Base-by-base conservation (phyloP, 2,888 invertebrate species). In the Microdon myrmicae region DNA sequence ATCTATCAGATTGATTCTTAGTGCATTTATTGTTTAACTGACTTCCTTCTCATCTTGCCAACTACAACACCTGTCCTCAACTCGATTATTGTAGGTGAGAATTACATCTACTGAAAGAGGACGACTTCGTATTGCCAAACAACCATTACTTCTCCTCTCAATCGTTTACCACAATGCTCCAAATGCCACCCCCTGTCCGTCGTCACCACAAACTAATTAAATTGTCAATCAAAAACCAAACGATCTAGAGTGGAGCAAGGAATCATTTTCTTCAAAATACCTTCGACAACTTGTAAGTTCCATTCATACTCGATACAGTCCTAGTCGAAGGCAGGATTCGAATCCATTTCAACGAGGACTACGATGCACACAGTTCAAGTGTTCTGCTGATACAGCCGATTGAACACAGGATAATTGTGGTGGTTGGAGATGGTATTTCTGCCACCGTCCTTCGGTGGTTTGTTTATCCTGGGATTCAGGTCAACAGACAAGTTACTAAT, bases 401-500 rank as follows among this genome's bases (percentile, higher is more conserved):
- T 38, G 19, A n/a, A n/a, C n/a, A n/a, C n/a, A n/a, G 38, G 17
- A 45, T n/a, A n/a, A n/a, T 8, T 12, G 12, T 26, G 26, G 39
- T 20, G 39, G 19, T 13, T 3, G 31, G 19, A n/a, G n/a, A 9
- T 25, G 9, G 14, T 37, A 37, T 55, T n/a, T n/a, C n/a, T n/a
- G n/a, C n/a, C n/a, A n/a, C 32, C 20, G 38, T 32, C 48, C n/a
- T 55, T 43, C 54, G 26, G 54, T 31, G 39, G 26, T 43, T 43
- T 55, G 43, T 55, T 48, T 44, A 38, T 13, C 20, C 44, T 26
- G 28, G 32, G 48, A 55, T 39, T 34, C 38, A 49, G 60, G 60
- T 61, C 60, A 49, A 44, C 31, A 49, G 48, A 61, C 55, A 54
- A 38, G 48, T 55, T 61, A 55, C 60, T 55, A 55, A 61, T 55